These are phyloP conservation scores for Crossocerus cetratus DNA, from an alignment of 2,888 invertebrate genomes.

Conservation along the genomic window DNA sequence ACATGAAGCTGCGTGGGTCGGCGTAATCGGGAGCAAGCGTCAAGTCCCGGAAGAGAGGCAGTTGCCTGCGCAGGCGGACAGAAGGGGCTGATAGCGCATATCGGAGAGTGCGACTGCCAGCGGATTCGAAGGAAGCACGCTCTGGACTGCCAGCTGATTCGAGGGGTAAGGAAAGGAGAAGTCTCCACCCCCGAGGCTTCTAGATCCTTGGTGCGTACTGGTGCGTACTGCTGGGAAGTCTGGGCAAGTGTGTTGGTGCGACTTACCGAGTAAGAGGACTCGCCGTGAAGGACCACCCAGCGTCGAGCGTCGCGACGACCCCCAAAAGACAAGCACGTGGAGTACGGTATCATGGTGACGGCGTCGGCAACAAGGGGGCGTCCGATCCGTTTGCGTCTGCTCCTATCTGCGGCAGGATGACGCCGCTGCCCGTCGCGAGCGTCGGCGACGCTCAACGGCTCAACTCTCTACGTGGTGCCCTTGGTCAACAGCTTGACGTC, in stretches of 20 bases:
- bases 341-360: slow-evolving; percentile 67
- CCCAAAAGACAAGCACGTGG: slow-evolving; percentile 68
- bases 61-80: too few species aligned
- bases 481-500: slow-evolving; percentile 14
- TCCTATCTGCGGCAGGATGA: slow-evolving; percentile 21
- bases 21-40: too few species aligned
- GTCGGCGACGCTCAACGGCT: not conserved
- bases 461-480: not conserved
- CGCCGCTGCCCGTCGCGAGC: slow-evolving; percentile 22
- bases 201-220: slow-evolving; percentile 48
- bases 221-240: too few species aligned
- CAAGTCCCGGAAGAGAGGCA: too few species aligned
- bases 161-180: too few species aligned
- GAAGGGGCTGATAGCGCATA: too few species aligned
- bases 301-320: slow-evolving; percentile 59
- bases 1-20: too few species aligned
- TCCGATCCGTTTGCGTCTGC: slow-evolving; percentile 27
- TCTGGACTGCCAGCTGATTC: too few species aligned
- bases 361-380: slow-evolving; percentile 43
- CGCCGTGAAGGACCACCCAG: slow-evolving; percentile 64
- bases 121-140: too few species aligned
- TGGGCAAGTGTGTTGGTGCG: too few species aligned
- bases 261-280: slow-evolving; percentile 62
- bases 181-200: too few species aligned
- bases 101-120: too few species aligned